Evolutionary conservation across 2,113 vertebrate species (phyloP).

Genomic region (Burhinus oedicnemus): DNA sequence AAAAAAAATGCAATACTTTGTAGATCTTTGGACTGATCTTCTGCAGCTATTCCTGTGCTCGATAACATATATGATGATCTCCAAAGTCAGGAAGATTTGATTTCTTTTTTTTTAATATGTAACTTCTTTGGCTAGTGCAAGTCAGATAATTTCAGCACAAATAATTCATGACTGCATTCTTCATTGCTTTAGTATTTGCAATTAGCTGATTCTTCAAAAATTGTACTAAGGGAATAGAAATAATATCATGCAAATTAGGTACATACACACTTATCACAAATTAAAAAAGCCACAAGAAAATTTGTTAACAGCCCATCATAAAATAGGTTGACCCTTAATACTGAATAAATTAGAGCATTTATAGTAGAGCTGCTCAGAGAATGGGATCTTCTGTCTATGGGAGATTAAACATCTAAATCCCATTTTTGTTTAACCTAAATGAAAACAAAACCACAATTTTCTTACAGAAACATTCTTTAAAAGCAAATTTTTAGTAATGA

Average conservation of each 20-base stretch:
- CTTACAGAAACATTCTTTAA: neutral
- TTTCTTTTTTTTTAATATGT: fast-evolving
- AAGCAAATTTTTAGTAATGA: neutral
- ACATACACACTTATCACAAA: neutral
- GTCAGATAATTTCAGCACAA: neutral
- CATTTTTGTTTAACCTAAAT: neutral
- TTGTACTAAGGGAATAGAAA: neutral
- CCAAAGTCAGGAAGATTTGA: neutral
- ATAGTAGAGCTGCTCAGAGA: neutral
- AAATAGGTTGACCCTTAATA: neutral
- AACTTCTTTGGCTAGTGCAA: neutral
- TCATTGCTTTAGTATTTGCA: neutral
- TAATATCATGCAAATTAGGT: neutral
- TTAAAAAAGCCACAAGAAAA: neutral
- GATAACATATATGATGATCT: neutral
- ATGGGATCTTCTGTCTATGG: neutral
- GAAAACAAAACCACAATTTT: neutral
- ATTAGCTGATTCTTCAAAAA: neutral
- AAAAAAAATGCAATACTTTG: neutral
- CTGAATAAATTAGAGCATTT: neutral
- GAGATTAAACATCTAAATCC: no score
- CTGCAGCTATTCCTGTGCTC: neutral
- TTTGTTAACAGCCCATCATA: neutral
- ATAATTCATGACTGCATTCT: neutral
- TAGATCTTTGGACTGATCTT: neutral